These are phyloP conservation scores for Syrmaticus mikado DNA, from an alignment of 2,113 vertebrate genomes.

Conservation along the genomic window DNA sequence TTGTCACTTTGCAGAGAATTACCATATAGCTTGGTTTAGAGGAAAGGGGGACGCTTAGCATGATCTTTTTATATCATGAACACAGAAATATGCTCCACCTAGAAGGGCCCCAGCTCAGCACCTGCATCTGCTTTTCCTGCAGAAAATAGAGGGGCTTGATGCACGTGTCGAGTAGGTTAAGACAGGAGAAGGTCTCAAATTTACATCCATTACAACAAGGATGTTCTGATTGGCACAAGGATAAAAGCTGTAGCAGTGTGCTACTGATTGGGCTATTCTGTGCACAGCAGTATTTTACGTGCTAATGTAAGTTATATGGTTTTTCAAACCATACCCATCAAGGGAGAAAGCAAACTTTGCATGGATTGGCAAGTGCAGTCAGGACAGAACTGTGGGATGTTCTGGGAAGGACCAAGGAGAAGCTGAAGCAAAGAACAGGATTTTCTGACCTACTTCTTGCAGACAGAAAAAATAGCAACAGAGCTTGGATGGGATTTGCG, in stretches of 20 bases:
- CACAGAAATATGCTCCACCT: neutral
- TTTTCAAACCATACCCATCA: neutral
- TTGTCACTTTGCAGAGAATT: neutral
- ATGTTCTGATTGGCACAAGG: rapidly evolving
- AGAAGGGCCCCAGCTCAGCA: neutral
- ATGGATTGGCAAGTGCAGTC: rapidly evolving
- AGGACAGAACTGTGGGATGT: neutral
- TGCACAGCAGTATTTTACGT: rapidly evolving
- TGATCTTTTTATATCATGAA: too few relatives aligned
- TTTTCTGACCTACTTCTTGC: neutral
- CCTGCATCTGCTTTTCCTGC: neutral
- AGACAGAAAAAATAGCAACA: neutral
- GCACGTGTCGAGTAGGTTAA: rapidly evolving
- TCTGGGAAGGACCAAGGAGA: neutral
- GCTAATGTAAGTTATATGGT: too few relatives aligned
- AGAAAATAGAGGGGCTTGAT: neutral
- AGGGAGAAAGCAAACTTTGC: neutral
- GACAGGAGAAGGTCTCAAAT: neutral
- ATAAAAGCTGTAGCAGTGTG: neutral
- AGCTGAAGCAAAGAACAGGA: neutral
- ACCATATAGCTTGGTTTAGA: neutral
- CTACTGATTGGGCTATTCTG: too few relatives aligned
- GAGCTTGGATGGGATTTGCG: neutral
- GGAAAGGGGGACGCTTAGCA: rapidly evolving
- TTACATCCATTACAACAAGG: rapidly evolving